Evolutionary conservation across 2,113 vertebrate genomes (phyloP).

Genomic region (Eulacestoma nigropectus): DNA sequence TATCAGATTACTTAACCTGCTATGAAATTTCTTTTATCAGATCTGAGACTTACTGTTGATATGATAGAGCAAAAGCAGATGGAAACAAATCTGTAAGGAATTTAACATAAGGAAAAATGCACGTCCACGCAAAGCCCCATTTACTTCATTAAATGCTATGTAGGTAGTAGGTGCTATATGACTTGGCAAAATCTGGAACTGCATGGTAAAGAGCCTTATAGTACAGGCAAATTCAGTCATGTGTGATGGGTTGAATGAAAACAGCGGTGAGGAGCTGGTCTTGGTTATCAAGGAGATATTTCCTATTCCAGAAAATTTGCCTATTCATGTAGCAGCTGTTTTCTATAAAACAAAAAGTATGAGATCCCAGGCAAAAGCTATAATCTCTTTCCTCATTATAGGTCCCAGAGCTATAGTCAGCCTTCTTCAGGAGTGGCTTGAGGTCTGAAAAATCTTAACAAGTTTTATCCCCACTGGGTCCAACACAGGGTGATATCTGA

Average conservation of each 20-base stretch:
- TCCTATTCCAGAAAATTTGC: background rate
- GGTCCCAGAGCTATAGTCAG: background rate
- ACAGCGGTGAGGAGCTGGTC: background rate
- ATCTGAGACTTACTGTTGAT: background rate
- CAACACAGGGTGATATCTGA: background rate
- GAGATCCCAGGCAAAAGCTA: background rate
- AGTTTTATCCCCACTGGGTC: background rate
- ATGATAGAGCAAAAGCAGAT: background rate
- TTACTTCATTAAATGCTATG: background rate
- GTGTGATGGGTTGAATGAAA: background rate
- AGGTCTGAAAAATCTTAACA: background rate
- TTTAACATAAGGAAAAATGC: background rate
- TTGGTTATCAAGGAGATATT: background rate
- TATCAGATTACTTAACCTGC: background rate
- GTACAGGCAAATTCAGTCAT: background rate
- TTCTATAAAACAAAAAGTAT: background rate
- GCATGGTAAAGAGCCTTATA: background rate
- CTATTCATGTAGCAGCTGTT: background rate
- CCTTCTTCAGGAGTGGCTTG: background rate
- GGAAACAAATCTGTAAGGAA: slow-evolving; percentile 2
- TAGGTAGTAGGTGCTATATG: background rate
- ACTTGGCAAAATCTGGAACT: background rate
- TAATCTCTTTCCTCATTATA: background rate
- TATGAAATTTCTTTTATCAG: background rate
- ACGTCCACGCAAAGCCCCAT: background rate